A percentile compares a stretch with the other conserved stretches of the same genome.
phyloP scores from a whole-genome alignment of 2,888 invertebrate species.

The Callyntrura guangdongensis region DNA sequence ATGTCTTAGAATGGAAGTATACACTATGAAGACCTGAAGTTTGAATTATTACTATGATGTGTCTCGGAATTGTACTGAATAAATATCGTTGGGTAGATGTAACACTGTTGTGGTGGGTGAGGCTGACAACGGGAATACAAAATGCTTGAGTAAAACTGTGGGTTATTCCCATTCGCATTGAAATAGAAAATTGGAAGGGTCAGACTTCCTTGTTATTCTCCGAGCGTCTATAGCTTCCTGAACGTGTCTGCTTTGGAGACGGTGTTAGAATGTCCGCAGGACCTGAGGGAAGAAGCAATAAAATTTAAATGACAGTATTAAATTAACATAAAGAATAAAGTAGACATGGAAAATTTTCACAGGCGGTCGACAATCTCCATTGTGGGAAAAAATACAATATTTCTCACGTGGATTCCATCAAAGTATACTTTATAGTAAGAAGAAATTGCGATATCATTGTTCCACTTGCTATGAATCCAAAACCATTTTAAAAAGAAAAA shows the following conservation, averaged over 20 bases:
- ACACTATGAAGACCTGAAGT: conserved; percentile 64
- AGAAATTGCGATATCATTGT: no score
- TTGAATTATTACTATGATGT: conserved; percentile 71
- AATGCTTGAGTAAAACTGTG: neutral
- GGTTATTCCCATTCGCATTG: conserved; percentile 7
- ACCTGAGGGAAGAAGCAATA: no score
- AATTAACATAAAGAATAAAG: neutral
- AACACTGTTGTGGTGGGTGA: neutral
- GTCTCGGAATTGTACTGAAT: conserved; percentile 71
- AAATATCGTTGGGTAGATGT: conserved; percentile 64
- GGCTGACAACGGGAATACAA: conserved; percentile 24
- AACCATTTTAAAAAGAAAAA: conserved; percentile 23
- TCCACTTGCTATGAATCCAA: neutral
- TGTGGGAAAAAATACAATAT: neutral
- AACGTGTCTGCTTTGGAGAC: conserved; percentile 82
- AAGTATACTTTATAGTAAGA: no score
- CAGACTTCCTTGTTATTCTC: conserved; percentile 82
- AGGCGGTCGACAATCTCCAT: neutral
- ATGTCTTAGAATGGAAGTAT: conserved; percentile 62
- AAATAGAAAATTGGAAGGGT: conserved; percentile 56
- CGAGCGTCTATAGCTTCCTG: conserved; percentile 83
- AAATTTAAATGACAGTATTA: no score
- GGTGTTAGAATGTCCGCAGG: conserved; percentile 84
- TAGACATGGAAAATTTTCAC: neutral
- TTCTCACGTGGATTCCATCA: neutral